These are phyloP conservation scores for Nipponia nippon DNA, from an alignment of 2,113 vertebrate species.

Conservation along the genomic window DNA sequence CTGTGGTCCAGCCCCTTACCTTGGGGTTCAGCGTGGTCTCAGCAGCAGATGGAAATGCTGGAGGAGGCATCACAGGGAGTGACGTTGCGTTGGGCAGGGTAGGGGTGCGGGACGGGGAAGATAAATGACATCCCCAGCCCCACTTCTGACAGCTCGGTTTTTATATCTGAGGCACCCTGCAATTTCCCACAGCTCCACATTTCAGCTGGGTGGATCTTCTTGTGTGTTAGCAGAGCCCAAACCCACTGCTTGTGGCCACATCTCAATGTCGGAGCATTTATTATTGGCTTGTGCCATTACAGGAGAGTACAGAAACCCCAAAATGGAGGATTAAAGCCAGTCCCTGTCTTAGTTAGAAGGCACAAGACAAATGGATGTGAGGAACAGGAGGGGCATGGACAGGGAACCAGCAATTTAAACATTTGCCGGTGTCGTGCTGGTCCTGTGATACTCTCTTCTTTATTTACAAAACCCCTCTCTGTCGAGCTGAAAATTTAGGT, in stretches of 20 bases:
- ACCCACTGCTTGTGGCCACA: fast-evolving
- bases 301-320: neutral
- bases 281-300: neutral
- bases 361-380: neutral
- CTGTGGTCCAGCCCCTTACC: neutral
- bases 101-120: neutral
- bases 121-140: neutral
- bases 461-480: neutral
- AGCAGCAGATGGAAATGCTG: neutral
- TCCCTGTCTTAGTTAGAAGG: neutral
- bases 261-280: neutral
- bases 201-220: neutral
- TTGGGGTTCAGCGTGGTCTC: neutral
- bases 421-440: neutral
- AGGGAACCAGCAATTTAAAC: neutral
- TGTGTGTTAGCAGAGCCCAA: neutral
- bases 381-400: neutral
- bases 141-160: neutral
- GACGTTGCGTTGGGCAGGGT: fast-evolving
- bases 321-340: neutral
- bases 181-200: neutral
- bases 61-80: neutral
- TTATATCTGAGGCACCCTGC: neutral
- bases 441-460: neutral
- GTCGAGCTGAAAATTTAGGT: neutral